phyloP scores from a whole-genome alignment of 1,140 invertebrate species.

The Leguminivora glycinivorella region DNA sequence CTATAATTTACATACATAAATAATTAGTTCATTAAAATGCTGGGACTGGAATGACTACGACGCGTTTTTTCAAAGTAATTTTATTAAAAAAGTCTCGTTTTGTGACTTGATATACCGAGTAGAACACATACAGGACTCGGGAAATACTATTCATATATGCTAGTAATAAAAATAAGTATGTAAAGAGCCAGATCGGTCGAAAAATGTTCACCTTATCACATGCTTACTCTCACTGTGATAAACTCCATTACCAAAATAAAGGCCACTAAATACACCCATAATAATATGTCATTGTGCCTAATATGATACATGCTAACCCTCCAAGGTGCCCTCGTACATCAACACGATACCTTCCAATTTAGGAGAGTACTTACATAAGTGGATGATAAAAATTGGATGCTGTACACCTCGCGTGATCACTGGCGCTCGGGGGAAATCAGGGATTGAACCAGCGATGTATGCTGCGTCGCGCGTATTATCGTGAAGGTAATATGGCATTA shows the following conservation, averaged over 20 bases:
- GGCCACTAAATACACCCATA: not conserved
- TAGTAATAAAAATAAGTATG: too few species aligned
- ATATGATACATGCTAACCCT: conserved; percentile 13
- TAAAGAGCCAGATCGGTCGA: too few species aligned
- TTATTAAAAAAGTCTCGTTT: too few species aligned
- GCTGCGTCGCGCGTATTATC: conserved; percentile 29
- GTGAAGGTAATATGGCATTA: conserved; percentile 34
- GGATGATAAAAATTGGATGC: conserved; percentile 61
- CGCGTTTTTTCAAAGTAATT: too few species aligned
- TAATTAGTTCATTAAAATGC: not conserved
- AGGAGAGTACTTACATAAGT: conserved; percentile 34
- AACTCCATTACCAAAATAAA: not conserved
- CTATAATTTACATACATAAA: not conserved
- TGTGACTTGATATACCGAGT: too few species aligned
- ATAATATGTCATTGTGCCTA: conserved; percentile 9
- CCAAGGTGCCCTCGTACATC: conserved; percentile 17
- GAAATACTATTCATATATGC: too few species aligned
- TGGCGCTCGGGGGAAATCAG: conserved; percentile 56
- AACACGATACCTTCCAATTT: conserved; percentile 23
- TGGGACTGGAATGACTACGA: too few species aligned
- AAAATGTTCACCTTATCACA: not conserved
- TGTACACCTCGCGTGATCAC: conserved; percentile 50
- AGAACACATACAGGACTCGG: too few species aligned
- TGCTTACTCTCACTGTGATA: not conserved
- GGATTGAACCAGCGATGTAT: conserved; percentile 38